Evolutionary conservation across 2,888 invertebrate genomes (phyloP).

Genomic region (Microplitis manilae): DNA sequence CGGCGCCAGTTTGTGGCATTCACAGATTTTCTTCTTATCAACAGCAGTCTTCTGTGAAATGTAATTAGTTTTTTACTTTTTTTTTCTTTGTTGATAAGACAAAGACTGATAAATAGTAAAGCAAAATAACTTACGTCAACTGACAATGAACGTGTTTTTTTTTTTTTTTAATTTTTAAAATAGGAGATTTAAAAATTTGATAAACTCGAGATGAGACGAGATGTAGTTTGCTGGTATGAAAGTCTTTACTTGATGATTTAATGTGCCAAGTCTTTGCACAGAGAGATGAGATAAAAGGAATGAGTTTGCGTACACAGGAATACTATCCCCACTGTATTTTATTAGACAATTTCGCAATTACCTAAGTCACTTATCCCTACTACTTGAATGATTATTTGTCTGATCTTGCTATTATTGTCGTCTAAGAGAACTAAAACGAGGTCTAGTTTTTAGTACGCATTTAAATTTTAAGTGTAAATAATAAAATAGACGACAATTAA

Average conservation of each 20-base stretch:
- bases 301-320: constrained; percentile 50
- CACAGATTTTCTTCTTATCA: not conserved
- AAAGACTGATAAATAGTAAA: not conserved
- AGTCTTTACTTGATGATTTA: constrained; percentile 33
- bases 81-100: not conserved
- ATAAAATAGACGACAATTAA: constrained; percentile 36
- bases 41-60: not conserved
- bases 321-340: constrained; percentile 30
- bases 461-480: constrained; percentile 47
- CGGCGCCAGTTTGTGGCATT: constrained; percentile 47
- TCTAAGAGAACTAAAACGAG: constrained; percentile 58
- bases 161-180: not conserved
- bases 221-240: not conserved
- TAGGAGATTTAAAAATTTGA: not conserved
- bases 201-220: not conserved
- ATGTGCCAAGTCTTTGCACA: not conserved
- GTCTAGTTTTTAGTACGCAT: constrained; percentile 65
- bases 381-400: constrained; percentile 28
- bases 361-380: constrained; percentile 23
- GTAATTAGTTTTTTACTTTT: not conserved
- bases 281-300: constrained; percentile 37
- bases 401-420: constrained; percentile 25
- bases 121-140: not conserved
- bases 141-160: not conserved
- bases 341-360: not conserved